Conservation (phyloP, 2,888 invertebrate genomes). For the Ochlodes sylvanus region DNA sequence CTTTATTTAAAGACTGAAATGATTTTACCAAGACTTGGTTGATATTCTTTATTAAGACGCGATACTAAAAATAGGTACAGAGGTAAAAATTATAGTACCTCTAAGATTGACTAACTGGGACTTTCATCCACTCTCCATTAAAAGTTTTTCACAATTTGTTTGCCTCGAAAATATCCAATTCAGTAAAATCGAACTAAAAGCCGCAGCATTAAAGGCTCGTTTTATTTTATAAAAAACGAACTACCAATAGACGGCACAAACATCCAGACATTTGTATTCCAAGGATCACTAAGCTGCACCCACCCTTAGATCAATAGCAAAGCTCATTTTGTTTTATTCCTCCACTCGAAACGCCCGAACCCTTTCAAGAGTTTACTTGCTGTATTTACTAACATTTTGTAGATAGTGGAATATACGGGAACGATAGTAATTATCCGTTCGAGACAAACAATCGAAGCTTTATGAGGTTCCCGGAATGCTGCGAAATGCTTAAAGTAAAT, state of each 20-base stretch:
- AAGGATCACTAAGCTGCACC: constrained; percentile 63
- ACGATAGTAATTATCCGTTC: constrained; percentile 61
- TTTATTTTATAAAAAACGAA: constrained; percentile 16
- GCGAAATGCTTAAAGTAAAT: constrained; percentile 29
- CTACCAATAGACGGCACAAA: constrained; percentile 32
- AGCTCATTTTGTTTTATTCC: constrained; percentile 78
- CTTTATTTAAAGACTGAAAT: too few species aligned
- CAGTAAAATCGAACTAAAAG: constrained; percentile 1
- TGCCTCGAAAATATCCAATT: too few species aligned
- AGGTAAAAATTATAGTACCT: too few species aligned
- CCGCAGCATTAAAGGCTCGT: constrained; percentile 6
- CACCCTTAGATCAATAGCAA: constrained; percentile 67
- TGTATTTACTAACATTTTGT: constrained; percentile 64
- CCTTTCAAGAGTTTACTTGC: constrained; percentile 64
- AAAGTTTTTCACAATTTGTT: constrained; percentile 2
- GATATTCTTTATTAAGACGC: too few species aligned
- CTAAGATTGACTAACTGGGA: too few species aligned
- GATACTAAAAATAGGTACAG: too few species aligned
- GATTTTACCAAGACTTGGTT: too few species aligned
- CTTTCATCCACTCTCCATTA: background rate
- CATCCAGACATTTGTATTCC: constrained; percentile 56
- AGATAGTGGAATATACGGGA: constrained; percentile 56
- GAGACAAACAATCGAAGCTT: constrained; percentile 58
- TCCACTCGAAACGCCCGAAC: constrained; percentile 68
- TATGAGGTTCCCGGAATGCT: constrained; percentile 50